These are phyloP conservation scores for Schrankia costaestrigalis DNA, from an alignment of 2,888 invertebrate species.

Conservation along the genomic window DNA sequence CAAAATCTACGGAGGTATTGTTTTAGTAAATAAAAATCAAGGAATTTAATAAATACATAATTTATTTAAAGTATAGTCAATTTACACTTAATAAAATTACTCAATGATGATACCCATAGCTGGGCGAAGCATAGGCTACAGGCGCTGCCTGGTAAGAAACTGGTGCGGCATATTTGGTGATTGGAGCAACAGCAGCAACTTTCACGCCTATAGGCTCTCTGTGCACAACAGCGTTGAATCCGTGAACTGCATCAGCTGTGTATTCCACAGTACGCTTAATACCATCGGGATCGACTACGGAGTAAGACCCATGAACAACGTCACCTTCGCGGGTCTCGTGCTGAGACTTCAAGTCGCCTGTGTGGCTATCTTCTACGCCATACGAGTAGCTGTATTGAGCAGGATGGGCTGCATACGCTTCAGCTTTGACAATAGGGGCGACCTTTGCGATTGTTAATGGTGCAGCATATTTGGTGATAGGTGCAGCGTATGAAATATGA, in stretches of 20 bases:
- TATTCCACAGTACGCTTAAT: slow-evolving; percentile 75
- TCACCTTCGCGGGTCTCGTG: slow-evolving; percentile 73
- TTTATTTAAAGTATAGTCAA: too few species aligned
- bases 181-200: slow-evolving; percentile 39
- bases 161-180: slow-evolving; percentile 31
- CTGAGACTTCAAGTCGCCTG: slow-evolving; percentile 74
- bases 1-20: too few species aligned
- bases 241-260: slow-evolving; percentile 72
- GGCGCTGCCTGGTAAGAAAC: slow-evolving; percentile 32
- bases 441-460: slow-evolving; percentile 32
- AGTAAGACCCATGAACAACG: slow-evolving; percentile 74
- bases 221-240: slow-evolving; percentile 77
- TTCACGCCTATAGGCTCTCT: slow-evolving; percentile 56
- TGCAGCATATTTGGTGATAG: slow-evolving; percentile 41
- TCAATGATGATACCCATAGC: too few species aligned
- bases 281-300: slow-evolving; percentile 72
- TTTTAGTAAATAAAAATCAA: slow-evolving; percentile 4
- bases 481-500: slow-evolving; percentile 42
- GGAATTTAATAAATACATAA: slow-evolving; percentile 43
- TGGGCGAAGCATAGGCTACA: slow-evolving; percentile 25
- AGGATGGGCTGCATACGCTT: slow-evolving; percentile 22
- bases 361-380: slow-evolving; percentile 71
- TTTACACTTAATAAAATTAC: too few species aligned
- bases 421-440: slow-evolving; percentile 43
- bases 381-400: slow-evolving; percentile 68